Conservation (phyloP, 2,113 vertebrate species). For the Lathamus discolor region DNA sequence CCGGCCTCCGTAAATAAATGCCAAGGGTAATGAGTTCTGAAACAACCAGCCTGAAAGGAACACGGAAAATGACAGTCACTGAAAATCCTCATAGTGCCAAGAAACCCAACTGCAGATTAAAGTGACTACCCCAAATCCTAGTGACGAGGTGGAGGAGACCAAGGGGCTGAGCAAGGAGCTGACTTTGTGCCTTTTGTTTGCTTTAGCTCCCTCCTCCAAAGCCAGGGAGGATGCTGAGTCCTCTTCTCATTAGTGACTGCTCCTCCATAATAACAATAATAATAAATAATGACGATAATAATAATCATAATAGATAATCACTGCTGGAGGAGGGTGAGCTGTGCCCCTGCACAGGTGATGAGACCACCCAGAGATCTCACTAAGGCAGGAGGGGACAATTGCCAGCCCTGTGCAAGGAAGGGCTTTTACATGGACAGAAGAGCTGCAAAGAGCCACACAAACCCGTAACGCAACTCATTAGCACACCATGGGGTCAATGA, state of each 20-base stretch:
- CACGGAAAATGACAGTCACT: conserved; percentile 32
- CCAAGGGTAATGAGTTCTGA: conserved; percentile 58
- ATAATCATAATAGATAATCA: not conserved
- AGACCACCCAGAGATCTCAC: not conserved
- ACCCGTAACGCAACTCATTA: fast-evolving
- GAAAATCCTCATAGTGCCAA: not conserved
- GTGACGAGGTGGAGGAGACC: not conserved
- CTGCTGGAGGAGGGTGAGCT: not conserved
- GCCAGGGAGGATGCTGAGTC: fast-evolving
- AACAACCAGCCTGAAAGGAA: conserved; percentile 36
- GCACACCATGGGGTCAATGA: not conserved
- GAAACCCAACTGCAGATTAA: conserved; percentile 20
- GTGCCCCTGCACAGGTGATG: not conserved
- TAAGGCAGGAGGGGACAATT: not conserved
- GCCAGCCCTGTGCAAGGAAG: not conserved
- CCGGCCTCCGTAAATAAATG: conserved; percentile 60
- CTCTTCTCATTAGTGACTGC: not conserved
- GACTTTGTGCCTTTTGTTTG: not conserved
- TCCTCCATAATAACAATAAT: not conserved
- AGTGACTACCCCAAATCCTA: not conserved
- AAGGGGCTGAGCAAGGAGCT: not conserved
- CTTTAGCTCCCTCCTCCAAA: not conserved
- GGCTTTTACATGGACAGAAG: not conserved
- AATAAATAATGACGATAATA: not conserved
- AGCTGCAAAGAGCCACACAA: not conserved